Percentiles rank a stretch among this genome's conserved stretches.
phyloP scores from a whole-genome alignment of 2,113 vertebrate genomes.

The Embiotoca jacksoni region DNA sequence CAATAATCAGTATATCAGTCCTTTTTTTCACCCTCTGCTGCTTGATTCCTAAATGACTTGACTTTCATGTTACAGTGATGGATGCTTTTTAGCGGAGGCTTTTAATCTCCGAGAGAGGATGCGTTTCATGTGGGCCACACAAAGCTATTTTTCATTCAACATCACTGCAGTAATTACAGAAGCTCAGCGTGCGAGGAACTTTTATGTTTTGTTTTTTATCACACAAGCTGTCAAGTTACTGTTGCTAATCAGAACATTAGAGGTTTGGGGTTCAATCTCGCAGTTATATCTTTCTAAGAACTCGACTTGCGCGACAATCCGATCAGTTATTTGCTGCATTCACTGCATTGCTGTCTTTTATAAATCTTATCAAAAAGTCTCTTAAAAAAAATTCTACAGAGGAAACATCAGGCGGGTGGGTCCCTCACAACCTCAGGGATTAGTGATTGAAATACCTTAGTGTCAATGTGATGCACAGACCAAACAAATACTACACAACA shows the following conservation, averaged over 20 bases:
- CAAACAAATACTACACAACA: not conserved
- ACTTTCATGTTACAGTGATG: conserved; percentile 53
- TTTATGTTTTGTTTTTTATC: conserved; percentile 52
- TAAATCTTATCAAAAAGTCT: not conserved
- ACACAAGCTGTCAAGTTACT: conserved; percentile 18
- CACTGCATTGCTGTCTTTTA: not conserved
- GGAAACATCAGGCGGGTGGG: not conserved
- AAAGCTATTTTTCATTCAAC: conserved; percentile 46
- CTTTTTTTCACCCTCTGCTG: conserved; percentile 26
- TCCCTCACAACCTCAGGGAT: not conserved
- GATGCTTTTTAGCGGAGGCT: conserved; percentile 50
- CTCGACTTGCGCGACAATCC: not conserved
- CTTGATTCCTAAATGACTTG: conserved; percentile 50
- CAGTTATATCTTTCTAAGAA: conserved; percentile 24
- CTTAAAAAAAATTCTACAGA: not conserved
- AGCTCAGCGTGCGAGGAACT: conserved; percentile 19
- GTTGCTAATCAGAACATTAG: conserved; percentile 38
- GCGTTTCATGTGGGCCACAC: conserved; percentile 57
- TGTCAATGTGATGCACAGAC: not conserved
- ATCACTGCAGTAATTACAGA: conserved; percentile 53
- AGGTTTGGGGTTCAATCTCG: conserved; percentile 37
- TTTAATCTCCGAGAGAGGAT: conserved; percentile 39
- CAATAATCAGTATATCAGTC: conserved; percentile 44
- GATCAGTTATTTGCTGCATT: not conserved
- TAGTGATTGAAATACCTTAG: conserved; percentile 11